Conservation (phyloP, 2,113 vertebrate species). For the Crotalus viridis region DNA sequence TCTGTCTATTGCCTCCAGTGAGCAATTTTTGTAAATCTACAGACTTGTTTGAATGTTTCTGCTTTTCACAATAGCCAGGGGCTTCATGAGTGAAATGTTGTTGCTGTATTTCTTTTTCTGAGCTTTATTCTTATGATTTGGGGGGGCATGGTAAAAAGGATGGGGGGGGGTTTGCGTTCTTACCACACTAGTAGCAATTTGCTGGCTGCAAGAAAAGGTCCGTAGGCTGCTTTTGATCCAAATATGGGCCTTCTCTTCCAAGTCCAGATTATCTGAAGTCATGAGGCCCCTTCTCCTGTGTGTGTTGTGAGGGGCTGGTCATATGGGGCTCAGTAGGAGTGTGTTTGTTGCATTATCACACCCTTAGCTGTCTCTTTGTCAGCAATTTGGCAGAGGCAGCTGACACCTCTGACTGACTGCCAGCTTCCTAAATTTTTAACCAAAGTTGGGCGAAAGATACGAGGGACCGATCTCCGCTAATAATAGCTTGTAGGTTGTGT, state of each 20-base stretch:
- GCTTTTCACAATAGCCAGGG: too few species aligned
- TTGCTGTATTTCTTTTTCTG: too few species aligned
- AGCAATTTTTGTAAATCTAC: too few species aligned
- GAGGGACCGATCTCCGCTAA: not conserved
- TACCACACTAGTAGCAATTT: not conserved
- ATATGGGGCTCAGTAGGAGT: not conserved
- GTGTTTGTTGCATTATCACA: not conserved
- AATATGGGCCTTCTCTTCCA: not conserved
- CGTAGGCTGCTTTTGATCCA: not conserved
- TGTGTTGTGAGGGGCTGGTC: not conserved
- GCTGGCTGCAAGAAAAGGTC: not conserved
- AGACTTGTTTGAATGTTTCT: too few species aligned
- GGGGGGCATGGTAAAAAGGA: too few species aligned
- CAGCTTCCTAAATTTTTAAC: not conserved
- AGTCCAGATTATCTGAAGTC: not conserved
- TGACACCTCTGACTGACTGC: not conserved
- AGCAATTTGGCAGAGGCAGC: not conserved
- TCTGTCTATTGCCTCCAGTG: too few species aligned
- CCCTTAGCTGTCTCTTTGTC: conserved; percentile 1
- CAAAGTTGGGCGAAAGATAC: conserved; percentile 3
- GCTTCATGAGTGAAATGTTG: too few species aligned
- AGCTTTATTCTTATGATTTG: too few species aligned
- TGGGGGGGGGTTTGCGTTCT: too few species aligned
- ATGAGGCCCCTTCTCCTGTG: not conserved
- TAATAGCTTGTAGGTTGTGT: not conserved